Base-by-base conservation (phyloP, 2,113 vertebrate species). In the Peromyscus polionotus region DNA sequence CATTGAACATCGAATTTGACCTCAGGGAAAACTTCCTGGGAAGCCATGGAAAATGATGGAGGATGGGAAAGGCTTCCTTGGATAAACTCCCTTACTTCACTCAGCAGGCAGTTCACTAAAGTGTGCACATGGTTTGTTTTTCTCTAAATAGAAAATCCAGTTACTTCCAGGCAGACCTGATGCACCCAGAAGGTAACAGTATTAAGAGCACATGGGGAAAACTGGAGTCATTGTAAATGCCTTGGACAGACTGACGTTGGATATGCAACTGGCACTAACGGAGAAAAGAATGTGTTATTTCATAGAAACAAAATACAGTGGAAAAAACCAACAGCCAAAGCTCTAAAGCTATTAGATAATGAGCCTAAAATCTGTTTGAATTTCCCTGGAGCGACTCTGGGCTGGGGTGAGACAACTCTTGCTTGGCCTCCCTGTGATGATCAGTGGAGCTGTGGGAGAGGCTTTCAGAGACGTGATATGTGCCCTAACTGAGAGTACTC, bases 1-100 rank as follows among this genome's bases (percentile, higher is more conserved):
- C 84, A 92, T 36, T 77, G 70, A 87, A 4, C 97, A 85, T 95
- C 79, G 93, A 72, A 79, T 76, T 36, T 94, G 93, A 95, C 96
- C 95, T 94, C n/a, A 42, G 90, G 97, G 88, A 96, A 20, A 96
- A 67, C 89, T 96, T 59, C 88, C 93, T 91, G 68, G 85, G 86
- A 96, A 96, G 48, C 14, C 88, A 42, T 73, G 84, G 92, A 95
- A 97, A 92, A 17, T 12, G n/a, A 88, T 10, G 83, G 87, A 97
- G 96, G 90, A 83, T 1, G 4, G 92, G 93, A 73, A 97, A 97
- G 45, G 68, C 67, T 92, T 96, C 85, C 88, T 93, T 39, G 61
- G 88, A 79, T 95, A 88, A 3, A 7, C 39, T 84, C 91, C 28
- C 26, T 6, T 65, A 70, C 93, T 20, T 95, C 83, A 67, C 36